Conservation (phyloP, 2,797 vertebrate genomes). For the Gymnoscopelus braueri region DNA sequence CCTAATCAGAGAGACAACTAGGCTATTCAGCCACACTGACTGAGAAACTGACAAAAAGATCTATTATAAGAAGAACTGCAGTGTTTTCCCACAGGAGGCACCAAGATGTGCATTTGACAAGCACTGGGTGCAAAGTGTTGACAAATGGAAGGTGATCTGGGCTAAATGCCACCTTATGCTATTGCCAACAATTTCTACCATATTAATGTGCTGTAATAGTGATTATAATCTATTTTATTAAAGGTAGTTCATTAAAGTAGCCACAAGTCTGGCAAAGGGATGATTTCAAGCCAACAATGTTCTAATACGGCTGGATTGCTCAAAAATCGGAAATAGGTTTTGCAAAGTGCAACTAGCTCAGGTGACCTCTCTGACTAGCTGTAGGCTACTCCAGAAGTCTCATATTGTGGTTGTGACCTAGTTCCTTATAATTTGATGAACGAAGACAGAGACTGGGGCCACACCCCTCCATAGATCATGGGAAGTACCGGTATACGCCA, state of each 20-base stretch:
- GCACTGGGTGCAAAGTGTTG: background rate
- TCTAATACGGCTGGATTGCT: background rate
- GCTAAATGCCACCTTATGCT: background rate
- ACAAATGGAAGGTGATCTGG: constrained; percentile 5
- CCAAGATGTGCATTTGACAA: background rate
- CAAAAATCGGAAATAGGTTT: background rate
- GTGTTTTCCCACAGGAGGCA: background rate
- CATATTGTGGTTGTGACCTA: constrained; percentile 50
- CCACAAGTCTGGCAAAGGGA: background rate
- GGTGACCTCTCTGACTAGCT: constrained; percentile 9
- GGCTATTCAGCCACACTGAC: constrained; percentile 49
- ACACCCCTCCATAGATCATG: constrained; percentile 70
- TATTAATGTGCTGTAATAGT: too few species aligned
- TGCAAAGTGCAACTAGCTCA: constrained; percentile 15
- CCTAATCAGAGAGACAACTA: constrained; percentile 62
- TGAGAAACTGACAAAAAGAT: constrained; percentile 37
- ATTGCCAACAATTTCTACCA: too few species aligned
- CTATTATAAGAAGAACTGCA: background rate
- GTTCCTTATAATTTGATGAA: constrained; percentile 53
- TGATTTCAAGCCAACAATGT: background rate
- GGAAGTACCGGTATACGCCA: constrained; percentile 66
- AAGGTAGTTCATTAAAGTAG: background rate
- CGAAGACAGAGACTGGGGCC: constrained; percentile 19
- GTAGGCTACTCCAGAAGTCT: constrained; percentile 9
- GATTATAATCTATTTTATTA: too few species aligned